Conservation (phyloP, 2,797 vertebrate species). For the Euphonia xanthogaster region DNA sequence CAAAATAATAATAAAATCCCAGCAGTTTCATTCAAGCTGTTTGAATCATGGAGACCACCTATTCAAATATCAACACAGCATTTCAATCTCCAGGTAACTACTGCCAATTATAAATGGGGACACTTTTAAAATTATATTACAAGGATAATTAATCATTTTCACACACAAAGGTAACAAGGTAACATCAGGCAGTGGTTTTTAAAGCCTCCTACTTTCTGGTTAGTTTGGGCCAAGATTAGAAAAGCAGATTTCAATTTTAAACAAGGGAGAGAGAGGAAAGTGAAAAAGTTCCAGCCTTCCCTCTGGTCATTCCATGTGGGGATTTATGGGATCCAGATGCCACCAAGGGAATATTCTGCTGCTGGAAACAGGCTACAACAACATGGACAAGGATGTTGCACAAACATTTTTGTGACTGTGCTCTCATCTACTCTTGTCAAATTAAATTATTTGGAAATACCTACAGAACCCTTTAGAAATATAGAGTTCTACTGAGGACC, state of each 20-base stretch:
- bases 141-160: slow-evolving; percentile 34
- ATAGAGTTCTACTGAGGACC: neutral
- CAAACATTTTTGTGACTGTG: neutral
- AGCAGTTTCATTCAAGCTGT: neutral
- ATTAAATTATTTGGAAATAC: neutral
- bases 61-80: neutral
- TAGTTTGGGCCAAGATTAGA: neutral
- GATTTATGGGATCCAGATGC: neutral
- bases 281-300: neutral
- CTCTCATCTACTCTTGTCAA: neutral
- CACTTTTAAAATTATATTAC: slow-evolving; percentile 12
- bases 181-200: neutral
- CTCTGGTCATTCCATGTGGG: neutral
- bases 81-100: neutral
- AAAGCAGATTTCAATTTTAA: neutral
- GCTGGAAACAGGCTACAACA: neutral
- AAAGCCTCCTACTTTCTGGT: neutral
- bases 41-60: neutral
- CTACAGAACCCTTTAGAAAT: neutral
- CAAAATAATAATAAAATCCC: slow-evolving; percentile 19
- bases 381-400: neutral
- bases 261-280: neutral
- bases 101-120: neutral
- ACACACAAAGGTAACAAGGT: neutral
- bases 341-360: neutral